phyloP scores from a whole-genome alignment of 2,113 vertebrate genomes.

The Lepisosteus oculatus region DNA sequence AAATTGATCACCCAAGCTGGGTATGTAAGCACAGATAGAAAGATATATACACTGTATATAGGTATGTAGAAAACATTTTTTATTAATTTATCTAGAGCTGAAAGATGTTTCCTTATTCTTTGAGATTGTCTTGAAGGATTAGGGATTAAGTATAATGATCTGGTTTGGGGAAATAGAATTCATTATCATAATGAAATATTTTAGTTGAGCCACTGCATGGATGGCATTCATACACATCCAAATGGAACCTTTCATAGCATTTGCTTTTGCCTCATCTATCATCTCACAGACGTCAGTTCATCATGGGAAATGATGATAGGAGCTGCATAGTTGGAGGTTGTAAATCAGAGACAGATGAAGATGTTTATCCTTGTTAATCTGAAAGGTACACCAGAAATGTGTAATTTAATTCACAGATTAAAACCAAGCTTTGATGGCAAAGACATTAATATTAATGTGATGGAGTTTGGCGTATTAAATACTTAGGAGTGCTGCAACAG shows the following conservation, averaged over 20 bases:
- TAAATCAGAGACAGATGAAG: slow-evolving; percentile 3
- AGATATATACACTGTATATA: slow-evolving; percentile 1
- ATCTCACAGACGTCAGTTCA: slow-evolving; percentile 15
- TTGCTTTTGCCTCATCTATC: slow-evolving; percentile 18
- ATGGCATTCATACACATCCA: slow-evolving; percentile 24
- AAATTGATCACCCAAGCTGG: slow-evolving; percentile 21
- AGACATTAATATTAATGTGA: too few relatives aligned
- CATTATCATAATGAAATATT: slow-evolving; percentile 35
- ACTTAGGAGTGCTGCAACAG: too few relatives aligned
- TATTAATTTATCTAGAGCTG: not conserved
- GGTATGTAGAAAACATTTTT: not conserved
- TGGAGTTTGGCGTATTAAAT: too few relatives aligned
- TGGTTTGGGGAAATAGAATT: slow-evolving; percentile 7
- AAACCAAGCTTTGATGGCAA: not conserved
- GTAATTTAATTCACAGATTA: not conserved
- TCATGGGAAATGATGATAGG: slow-evolving; percentile 10
- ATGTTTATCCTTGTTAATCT: slow-evolving; percentile 7
- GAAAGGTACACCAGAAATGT: not conserved
- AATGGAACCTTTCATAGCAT: slow-evolving; percentile 20
- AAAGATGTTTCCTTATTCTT: not conserved
- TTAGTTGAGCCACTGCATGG: slow-evolving; percentile 11
- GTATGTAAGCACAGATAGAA: slow-evolving; percentile 15
- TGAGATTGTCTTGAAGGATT: not conserved
- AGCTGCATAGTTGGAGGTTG: not conserved
- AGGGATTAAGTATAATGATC: not conserved